Conservation (phyloP, 2,113 vertebrate species). For the Aix galericulata region DNA sequence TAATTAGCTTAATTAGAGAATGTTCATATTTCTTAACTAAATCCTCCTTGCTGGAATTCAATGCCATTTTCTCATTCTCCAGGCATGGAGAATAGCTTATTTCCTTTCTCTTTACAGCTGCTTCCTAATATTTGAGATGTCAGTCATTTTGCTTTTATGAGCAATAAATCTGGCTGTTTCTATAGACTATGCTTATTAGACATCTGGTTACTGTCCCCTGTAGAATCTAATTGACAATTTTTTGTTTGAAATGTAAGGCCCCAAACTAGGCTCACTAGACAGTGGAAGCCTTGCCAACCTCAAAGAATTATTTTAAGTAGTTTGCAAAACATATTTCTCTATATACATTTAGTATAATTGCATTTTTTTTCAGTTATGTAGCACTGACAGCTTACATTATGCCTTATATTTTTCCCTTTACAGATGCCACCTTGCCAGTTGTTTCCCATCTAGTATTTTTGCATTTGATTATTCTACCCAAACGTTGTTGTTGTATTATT, state of each 20-base stretch:
- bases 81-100: neutral
- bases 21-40: neutral
- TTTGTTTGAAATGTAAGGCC: neutral
- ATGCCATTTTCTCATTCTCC: neutral
- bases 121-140: neutral
- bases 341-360: neutral
- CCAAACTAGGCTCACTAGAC: neutral
- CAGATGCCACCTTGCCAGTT: neutral
- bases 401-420: neutral
- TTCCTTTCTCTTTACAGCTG: neutral
- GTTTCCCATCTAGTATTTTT: neutral
- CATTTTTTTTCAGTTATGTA: neutral
- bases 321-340: slow-evolving; percentile 7
- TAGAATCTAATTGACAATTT: neutral
- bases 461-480: neutral
- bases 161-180: neutral
- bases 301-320: neutral
- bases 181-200: neutral
- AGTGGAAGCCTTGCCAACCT: neutral
- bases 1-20: neutral
- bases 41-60: neutral
- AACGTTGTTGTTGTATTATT: neutral
- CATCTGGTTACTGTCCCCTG: neutral
- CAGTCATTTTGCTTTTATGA: neutral
- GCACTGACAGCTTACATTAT: neutral